Evolutionary conservation across 2,113 vertebrate genomes (phyloP), one percentile per base, ranked within the genome.

Genomic region (Ochotona curzoniae): DNA sequence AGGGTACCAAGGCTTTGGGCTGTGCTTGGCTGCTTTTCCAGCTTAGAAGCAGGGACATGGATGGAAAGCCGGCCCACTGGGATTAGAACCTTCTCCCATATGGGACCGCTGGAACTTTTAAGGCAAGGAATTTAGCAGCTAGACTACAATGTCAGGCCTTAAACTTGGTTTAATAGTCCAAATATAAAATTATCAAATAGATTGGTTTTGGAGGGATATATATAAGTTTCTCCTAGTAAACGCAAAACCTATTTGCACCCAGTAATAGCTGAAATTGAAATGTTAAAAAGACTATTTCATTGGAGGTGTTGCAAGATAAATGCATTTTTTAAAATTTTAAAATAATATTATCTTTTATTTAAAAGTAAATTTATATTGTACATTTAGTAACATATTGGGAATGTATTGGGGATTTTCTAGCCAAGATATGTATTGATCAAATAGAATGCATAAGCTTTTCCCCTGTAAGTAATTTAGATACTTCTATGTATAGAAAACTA

Each of bases 371-470:
- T 1, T 28, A 49, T 25, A 73, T 47, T 78, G 18, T 15, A 30
- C 47, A 47, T 81, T 66, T 85, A 71, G 80, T 15, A 70, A 87
- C 18, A 35, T 75, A 71, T 35, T 66, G 90, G 74, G 1, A 66
- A 75, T 69, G 80, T 15, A 10, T 89, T 14, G 61, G 38, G 79
- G 9, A 75, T 89, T 85, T 93, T 61, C 66, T 92, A 47, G 71
- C 60, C 64, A 90, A 94, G 90, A 84, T 71, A 7, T 87, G 23
- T 44, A 6, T 54, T 69, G 47, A 61, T 90, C 92, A 60, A 86
- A 92, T 26, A 54, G 13, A 51, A 78, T 84, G 38, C 63, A 64
- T 47, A 78, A 70, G 47, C 15, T 5, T 76, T 90, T 93, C 78
- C 26, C 28, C n/a, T 84, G 7, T 10, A 74, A 60, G 1, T 82